Evolutionary conservation across 1,140 invertebrate genomes (phyloP), one percentile per base, ranked within the genome.

Genomic region (Galleria mellonella): DNA sequence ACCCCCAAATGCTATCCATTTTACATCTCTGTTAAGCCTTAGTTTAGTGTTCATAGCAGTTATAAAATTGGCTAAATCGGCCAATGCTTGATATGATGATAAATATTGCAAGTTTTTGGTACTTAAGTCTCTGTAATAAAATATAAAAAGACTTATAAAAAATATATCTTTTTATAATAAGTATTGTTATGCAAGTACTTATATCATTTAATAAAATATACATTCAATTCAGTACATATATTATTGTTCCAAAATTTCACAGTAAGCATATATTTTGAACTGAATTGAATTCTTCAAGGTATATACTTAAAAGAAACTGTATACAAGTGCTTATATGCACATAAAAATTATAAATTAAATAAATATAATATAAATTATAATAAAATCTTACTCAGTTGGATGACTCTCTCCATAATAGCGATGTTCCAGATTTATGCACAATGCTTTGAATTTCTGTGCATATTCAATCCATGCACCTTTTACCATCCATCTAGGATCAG

Each of bases 381-480:
- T 23, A 27, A 38, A 3, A 42, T 32, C 62, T 72, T 68, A 83
- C 79, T 49, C 35, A 9, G 94, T 96, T 3, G 97, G 97, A 66
- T 92, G 93, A 83, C 95, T 97, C 81, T 96, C 91, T 47, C 97
- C 97, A 89, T 98, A 98, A 83, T 90, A 98, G 43, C 97, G 89
- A 87, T 99, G 97, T 75, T 98, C 97, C 14, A 98, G 56, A 77
- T 93, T 91, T 31, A 98, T 93, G 51, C 94, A 94, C 1, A 97
- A 77, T 0, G 97, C 97, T 38, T 91, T 91, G 73, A 92, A 92
- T 47, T 91, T 83, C 63, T 92, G 88, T 0, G 94, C 96, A 88
- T 94, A 96, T 51, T 93, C 90, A 3, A 97, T 90, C 94, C 96
- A 97, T 47, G 91, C 83, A 9, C 96, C 96, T 68, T 92, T 88